Evolutionary conservation across 2,888 invertebrate genomes (phyloP).

Genomic region (Melieria picta): DNA sequence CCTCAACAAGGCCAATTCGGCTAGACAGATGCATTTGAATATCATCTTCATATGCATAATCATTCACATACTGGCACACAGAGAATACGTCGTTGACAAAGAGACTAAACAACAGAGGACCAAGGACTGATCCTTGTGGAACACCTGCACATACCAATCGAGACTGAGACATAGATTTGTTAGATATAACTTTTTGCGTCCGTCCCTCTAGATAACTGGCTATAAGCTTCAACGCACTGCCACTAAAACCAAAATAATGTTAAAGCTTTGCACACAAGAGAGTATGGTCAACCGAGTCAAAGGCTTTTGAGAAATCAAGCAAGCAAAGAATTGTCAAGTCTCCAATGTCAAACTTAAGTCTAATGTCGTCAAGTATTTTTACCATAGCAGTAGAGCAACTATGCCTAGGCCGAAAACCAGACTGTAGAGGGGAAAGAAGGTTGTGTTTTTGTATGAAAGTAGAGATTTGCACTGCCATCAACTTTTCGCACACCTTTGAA

Average conservation of each 20-base stretch:
- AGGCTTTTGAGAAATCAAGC: constrained; percentile 21
- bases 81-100: too few species aligned
- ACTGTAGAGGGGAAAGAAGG: not conserved
- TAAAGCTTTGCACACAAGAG: constrained; percentile 21
- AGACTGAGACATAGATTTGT: not conserved
- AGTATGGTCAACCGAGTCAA: constrained; percentile 20
- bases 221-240: constrained; percentile 2
- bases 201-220: constrained; percentile 1
- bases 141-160: not conserved
- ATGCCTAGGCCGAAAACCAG: constrained; percentile 2
- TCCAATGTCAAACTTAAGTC: constrained; percentile 7
- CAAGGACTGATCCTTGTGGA: too few species aligned
- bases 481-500: constrained; percentile 17
- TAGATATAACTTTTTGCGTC: constrained; percentile 4
- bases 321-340: not conserved
- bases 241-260: constrained; percentile 18
- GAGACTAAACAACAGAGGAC: too few species aligned
- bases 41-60: too few species aligned
- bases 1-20: too few species aligned
- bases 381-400: constrained; percentile 23
- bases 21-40: too few species aligned
- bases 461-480: constrained; percentile 10
- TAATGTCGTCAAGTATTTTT: constrained; percentile 20
- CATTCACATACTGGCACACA: too few species aligned
- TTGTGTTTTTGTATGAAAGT: not conserved